Percentiles rank a stretch among this genome's conserved stretches.
These are phyloP conservation scores for Phalacrocorax pelagicus DNA, from an alignment of 2,113 vertebrate species.

Conservation along the genomic window DNA sequence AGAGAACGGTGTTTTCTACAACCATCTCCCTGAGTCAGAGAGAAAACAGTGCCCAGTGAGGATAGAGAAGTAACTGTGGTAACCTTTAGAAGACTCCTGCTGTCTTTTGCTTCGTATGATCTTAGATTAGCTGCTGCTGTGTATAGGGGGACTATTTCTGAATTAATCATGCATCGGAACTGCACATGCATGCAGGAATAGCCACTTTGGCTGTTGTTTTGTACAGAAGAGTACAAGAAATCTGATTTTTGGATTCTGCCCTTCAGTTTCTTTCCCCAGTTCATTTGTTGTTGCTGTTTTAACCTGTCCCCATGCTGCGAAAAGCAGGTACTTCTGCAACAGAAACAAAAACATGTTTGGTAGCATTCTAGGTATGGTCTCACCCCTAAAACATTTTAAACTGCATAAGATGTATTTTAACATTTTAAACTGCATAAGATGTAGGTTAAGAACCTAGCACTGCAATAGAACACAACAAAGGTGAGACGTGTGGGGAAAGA, in stretches of 20 bases:
- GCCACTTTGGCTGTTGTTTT: background rate
- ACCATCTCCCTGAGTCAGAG: background rate
- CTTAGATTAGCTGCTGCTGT: background rate
- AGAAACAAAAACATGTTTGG: background rate
- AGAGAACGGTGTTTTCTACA: background rate
- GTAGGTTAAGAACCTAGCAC: background rate
- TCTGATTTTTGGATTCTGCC: background rate
- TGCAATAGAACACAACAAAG: background rate
- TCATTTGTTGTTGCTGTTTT: background rate
- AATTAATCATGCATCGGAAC: background rate
- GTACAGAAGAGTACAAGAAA: background rate
- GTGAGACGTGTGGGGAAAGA: background rate
- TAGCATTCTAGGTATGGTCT: background rate
- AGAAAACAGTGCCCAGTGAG: background rate
- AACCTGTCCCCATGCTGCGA: background rate
- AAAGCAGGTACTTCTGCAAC: background rate
- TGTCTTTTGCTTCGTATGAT: background rate
- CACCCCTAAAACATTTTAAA: background rate
- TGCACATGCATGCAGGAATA: background rate
- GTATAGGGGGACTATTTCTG: background rate
- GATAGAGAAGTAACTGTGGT: background rate
- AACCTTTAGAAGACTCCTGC: background rate
- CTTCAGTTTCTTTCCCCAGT: background rate
- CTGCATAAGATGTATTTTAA: rapidly evolving
- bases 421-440: rapidly evolving